Percentiles rank a stretch among this genome's conserved stretches.
Evolutionary conservation across 1,140 invertebrate species (phyloP).

Genomic region (Chymomyza costata): DNA sequence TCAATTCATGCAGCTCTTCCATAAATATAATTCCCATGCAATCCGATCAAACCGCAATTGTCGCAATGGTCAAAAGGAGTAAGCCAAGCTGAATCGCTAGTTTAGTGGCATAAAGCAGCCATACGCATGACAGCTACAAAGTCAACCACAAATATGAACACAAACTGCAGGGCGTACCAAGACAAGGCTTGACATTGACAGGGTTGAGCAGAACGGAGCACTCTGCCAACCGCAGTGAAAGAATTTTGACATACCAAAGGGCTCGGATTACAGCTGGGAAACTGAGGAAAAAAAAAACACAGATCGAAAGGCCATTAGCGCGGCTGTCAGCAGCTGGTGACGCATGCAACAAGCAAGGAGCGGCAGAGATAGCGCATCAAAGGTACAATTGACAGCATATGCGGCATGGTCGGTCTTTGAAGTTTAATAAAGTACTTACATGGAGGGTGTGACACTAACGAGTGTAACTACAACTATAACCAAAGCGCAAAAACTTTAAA

Average conservation of each 20-base stretch:
- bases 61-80: slow-evolving; percentile 18
- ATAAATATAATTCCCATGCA: no score
- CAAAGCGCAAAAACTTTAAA: slow-evolving; percentile 58
- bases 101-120: slow-evolving; percentile 1
- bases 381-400: slow-evolving; percentile 49
- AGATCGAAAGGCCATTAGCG: slow-evolving; percentile 48
- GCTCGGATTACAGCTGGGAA: slow-evolving; percentile 62
- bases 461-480: slow-evolving; percentile 14
- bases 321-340: slow-evolving; percentile 38
- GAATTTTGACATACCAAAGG: slow-evolving; percentile 55
- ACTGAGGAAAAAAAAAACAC: no score
- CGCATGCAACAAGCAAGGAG: slow-evolving; percentile 7
- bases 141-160: slow-evolving; percentile 60
- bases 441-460: slow-evolving; percentile 48
- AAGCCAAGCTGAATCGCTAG: slow-evolving; percentile 2
- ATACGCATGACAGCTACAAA: slow-evolving; percentile 7
- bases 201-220: slow-evolving; percentile 5
- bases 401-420: slow-evolving; percentile 61
- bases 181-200: slow-evolving; percentile 55
- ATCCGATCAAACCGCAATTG: slow-evolving; percentile 36
- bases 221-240: slow-evolving; percentile 9
- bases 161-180: slow-evolving; percentile 36
- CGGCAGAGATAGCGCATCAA: slow-evolving; percentile 38
- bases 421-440: slow-evolving; percentile 63
- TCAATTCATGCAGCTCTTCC: no score